Conservation (phyloP, 92 coral and sea anemone species). For the Heteractis magnifica region DNA sequence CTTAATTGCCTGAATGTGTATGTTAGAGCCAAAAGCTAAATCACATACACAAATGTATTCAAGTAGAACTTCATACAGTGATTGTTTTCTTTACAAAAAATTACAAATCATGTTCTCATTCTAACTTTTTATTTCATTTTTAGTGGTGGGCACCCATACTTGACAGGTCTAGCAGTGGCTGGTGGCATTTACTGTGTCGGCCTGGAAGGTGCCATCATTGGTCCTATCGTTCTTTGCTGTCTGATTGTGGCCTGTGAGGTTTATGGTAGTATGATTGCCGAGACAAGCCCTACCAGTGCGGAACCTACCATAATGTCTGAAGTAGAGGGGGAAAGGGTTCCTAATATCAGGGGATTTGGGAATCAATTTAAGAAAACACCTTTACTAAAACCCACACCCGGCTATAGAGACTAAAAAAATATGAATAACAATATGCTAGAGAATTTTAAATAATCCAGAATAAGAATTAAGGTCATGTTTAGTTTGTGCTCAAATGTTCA, state of each 20-base stretch:
- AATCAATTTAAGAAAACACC: constrained; percentile 34
- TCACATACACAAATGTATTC: too few relatives aligned
- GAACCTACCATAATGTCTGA: constrained; percentile 43
- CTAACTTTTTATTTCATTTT: neutral
- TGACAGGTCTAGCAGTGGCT: constrained; percentile 98
- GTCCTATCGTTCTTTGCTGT: constrained; percentile 96
- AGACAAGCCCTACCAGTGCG: constrained; percentile 50
- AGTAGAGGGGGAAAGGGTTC: constrained; percentile 44
- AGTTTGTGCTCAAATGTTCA: too few relatives aligned
- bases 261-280: constrained; percentile 78
- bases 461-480: too few relatives aligned
- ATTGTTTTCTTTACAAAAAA: neutral
- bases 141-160: constrained; percentile 97
- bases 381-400: constrained; percentile 11
- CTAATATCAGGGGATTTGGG: constrained; percentile 19
- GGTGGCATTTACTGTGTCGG: constrained; percentile 98
- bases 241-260: constrained; percentile 93
- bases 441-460: too few relatives aligned
- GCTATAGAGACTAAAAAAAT: neutral
- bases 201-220: constrained; percentile 95
- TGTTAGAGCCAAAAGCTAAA: too few relatives aligned
- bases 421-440: neutral
- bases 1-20: too few relatives aligned
- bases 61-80: too few relatives aligned
- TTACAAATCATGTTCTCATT: too few relatives aligned